Conservation (phyloP, 2,888 invertebrate species). For the Smittia aterrima region DNA sequence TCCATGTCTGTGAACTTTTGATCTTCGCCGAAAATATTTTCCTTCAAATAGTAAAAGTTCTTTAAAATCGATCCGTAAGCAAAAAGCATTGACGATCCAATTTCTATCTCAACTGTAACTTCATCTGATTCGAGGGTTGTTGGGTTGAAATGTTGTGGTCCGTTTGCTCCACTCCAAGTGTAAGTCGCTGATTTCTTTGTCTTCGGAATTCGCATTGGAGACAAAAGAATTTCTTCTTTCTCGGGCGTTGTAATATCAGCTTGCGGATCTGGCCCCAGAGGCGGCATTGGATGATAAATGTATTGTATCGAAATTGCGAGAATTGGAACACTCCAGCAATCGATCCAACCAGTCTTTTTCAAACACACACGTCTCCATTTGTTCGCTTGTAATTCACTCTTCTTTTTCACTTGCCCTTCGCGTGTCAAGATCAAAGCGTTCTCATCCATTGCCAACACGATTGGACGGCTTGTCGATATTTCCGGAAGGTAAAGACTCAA, state of each 20-base stretch:
- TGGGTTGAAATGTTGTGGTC: constrained; percentile 79
- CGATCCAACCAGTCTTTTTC: constrained; percentile 79
- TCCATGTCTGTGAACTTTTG: constrained; percentile 93
- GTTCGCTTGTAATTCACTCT: constrained; percentile 57
- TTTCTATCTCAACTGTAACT: constrained; percentile 89
- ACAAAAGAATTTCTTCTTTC: constrained; percentile 86
- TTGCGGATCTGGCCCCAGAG: constrained; percentile 82
- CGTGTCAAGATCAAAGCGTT: constrained; percentile 82
- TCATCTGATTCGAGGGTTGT: constrained; percentile 80
- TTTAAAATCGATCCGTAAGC: constrained; percentile 89
- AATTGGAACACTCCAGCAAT: constrained; percentile 95
- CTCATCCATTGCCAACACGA: constrained; percentile 79
- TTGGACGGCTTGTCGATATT: constrained; percentile 81
- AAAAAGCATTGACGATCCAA: constrained; percentile 88
- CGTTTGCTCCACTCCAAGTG: constrained; percentile 63
- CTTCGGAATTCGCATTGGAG: constrained; percentile 87
- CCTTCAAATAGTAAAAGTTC: constrained; percentile 86
- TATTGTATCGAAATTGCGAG: constrained; percentile 89
- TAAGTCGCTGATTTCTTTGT: constrained; percentile 69
- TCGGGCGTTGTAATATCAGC: constrained; percentile 92
- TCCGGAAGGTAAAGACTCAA: constrained; percentile 88
- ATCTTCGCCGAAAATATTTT: constrained; percentile 97
- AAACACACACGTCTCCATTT: constrained; percentile 84
- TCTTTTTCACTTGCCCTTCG: constrained; percentile 62
- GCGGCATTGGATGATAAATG: constrained; percentile 88